Base-by-base conservation (phyloP, 2,797 vertebrate genomes). In the Rousettus madagascariensis region DNA sequence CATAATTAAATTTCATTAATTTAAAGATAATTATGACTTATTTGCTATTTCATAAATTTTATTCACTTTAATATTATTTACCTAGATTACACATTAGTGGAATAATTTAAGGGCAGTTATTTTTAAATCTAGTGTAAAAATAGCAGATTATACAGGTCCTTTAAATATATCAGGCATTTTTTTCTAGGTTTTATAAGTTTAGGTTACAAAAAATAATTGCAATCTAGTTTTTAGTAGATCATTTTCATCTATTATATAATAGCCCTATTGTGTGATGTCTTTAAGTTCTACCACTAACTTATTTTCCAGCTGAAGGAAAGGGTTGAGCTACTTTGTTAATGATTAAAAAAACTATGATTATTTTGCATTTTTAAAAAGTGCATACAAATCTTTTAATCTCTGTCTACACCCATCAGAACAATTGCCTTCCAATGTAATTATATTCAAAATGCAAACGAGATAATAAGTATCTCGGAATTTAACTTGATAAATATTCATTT, bases 401-500 rank as follows among this genome's bases (percentile, higher is more conserved):
- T 96, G 84, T 74, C 91, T 97, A 94, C 66, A 95, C 92, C 92
- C 95, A 94, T 96, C 95, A 96, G 95, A 96, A 97, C 96, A 97
- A 97, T 97, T 95, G 94, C 93, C 33, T 97, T 97, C 92, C 95
- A 84, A 96, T 97, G 53, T 96, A 97, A 97, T 97, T 97, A 97
- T 96, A 97, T 97, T 97, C 95, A 96, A 97, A 97, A 96, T 95
- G 95, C 96, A 96, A 92, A 92, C 3, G 22, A 96, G 97, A 97
- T 97, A 97, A 97, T 93, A 96, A 97, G 82, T 95, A 95, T 97
- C 96, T 85, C 95, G 90, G 85, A 97, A 96, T 97, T 97, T 97
- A 97, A 97, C 96, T 97, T 97, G 96, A 97, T 97, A 97, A 97
- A 97, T 97, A 97, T 97, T 97, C 97, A 97, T 97, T 97, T 97